Base-by-base conservation (phyloP, 2,888 invertebrate genomes). In the Cordilura impudica region DNA sequence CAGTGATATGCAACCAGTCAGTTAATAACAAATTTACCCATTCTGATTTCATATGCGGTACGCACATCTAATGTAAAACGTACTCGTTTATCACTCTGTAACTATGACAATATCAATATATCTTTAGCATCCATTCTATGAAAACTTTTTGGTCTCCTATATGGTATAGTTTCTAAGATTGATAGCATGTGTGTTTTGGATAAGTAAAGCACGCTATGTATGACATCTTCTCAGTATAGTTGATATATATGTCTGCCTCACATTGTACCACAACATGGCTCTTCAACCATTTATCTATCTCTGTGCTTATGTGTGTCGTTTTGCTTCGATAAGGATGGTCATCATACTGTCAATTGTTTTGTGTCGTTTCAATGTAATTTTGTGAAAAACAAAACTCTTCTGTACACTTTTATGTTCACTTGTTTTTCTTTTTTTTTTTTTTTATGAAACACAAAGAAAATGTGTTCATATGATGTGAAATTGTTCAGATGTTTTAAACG, bases 161-260 rank as follows among this genome's bases (percentile, higher is more conserved):
- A 69, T 63, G 49, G 56, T 29, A 49, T 21, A 70, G 43, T 54
- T 56, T 53, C 6, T 12, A 73, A 74, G 69, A 78, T 73, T 78
- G 65, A 70, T 78, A 45, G 70, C 53, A 12, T 73, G 35, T 65
- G 39, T 67, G 26, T 26, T 29, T 43, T 47, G 63, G 5, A 74
- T 35, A 26, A 54, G 23, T 63, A 61, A n/a, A n/a, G n/a, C n/a
- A n/a, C n/a, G n/a, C n/a, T n/a, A n/a, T n/a, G n/a, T 3, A 39
- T 56, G 63, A 70, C 63, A 70, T 70, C 16, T 63, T 16, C 16
- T 14, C 14, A 18, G 4, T 16, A 23, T n/a, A 51, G n/a, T 51
- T 23, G 7, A 39, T 12, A 39, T 26, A 4, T 54, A 23, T 16
- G 31, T 16, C 16, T 26, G 12, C 7, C n/a, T 49, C 21, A 39